A percentile compares a stretch with the other conserved stretches of the same genome.
Evolutionary conservation across 2,113 vertebrate species (phyloP).

Genomic region (Chloroceryle aenea): DNA sequence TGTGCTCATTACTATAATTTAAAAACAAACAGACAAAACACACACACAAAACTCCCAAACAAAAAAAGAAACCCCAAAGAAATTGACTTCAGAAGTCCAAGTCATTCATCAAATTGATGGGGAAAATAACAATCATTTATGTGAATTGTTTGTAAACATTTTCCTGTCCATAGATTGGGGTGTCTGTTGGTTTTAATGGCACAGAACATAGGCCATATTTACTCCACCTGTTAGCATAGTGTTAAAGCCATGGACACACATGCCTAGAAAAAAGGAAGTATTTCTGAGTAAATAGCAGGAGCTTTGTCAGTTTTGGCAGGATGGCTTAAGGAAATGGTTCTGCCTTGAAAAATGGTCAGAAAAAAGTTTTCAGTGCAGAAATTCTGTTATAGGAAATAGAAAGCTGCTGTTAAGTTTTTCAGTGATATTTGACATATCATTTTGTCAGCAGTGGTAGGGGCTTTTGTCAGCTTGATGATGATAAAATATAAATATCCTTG

Average conservation of each 20-base stretch:
- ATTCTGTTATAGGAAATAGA: background rate
- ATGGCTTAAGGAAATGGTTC: background rate
- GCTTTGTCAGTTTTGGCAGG: background rate
- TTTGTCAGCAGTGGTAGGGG: background rate
- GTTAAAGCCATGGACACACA: background rate
- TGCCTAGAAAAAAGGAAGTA: background rate
- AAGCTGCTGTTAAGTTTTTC: background rate
- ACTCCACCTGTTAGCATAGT: background rate
- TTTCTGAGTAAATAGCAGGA: background rate
- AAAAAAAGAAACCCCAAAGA: background rate
- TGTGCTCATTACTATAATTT: background rate
- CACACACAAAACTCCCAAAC: background rate
- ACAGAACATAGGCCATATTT: background rate
- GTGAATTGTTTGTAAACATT: background rate
- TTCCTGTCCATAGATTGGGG: background rate
- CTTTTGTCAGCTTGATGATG: background rate
- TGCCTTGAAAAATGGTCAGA: background rate
- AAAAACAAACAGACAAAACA: background rate
- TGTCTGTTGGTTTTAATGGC: background rate
- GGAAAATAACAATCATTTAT: background rate
- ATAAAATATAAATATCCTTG: background rate
- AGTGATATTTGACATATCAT: background rate
- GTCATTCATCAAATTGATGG: background rate
- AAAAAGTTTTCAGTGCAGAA: background rate
- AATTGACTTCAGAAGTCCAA: background rate